phyloP scores from a whole-genome alignment of 2,888 invertebrate species.

The Onthophagus sagittarius region DNA sequence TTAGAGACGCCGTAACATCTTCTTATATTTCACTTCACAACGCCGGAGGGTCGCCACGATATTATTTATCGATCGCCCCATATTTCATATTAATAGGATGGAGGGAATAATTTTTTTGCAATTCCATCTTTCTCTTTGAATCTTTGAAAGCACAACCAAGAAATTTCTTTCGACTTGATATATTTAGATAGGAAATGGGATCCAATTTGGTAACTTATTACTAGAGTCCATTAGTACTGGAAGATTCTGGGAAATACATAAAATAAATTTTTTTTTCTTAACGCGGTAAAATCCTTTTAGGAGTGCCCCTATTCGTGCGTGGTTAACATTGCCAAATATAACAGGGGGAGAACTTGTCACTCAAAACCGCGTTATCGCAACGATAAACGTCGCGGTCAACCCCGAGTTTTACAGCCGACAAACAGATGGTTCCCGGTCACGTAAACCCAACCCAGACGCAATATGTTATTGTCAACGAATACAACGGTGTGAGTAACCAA shows the following conservation, averaged over 20 bases:
- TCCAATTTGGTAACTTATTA: background rate
- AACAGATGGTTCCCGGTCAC: background rate
- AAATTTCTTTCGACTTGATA: background rate
- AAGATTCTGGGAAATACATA: background rate
- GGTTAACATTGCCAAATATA: constrained; percentile 4
- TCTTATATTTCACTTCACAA: constrained; percentile 11
- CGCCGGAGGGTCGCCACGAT: constrained; percentile 6
- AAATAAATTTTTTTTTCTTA: background rate
- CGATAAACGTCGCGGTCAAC: background rate
- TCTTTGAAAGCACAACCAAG: background rate
- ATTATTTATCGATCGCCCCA: constrained; percentile 9
- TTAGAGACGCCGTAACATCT: constrained; percentile 8
- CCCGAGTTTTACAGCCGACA: constrained; percentile 15
- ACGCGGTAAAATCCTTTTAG: background rate
- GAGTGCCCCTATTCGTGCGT: background rate
- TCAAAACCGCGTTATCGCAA: background rate
- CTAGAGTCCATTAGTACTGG: background rate
- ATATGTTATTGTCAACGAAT: background rate
- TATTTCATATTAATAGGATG: constrained; percentile 9
- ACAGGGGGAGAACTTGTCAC: background rate
- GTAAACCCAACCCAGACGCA: background rate
- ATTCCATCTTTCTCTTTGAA: background rate
- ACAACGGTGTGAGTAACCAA: background rate
- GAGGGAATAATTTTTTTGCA: background rate
- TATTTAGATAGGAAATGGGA: background rate